Evolutionary conservation across 2,888 invertebrate genomes (phyloP), one percentile per base, ranked within the genome.

Genomic region (Catocala fraxini): DNA sequence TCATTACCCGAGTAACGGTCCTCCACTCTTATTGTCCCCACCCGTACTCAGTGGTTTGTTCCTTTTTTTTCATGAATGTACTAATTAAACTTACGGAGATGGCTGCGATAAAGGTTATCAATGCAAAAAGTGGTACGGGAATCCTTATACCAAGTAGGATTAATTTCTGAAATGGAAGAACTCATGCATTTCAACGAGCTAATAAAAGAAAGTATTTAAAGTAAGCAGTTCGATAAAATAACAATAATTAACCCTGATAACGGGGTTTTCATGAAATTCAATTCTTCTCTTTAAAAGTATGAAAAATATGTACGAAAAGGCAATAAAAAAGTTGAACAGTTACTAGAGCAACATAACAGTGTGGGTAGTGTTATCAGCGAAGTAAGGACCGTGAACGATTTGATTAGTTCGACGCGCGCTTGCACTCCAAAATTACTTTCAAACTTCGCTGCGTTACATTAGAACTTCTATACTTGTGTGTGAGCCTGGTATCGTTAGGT

Each of bases 361-460:
- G 80, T 74, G 75, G 75, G 81, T 75, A 72, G 76, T 83, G 86
- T 91, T 93, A 93, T 92, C 93, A 89, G 89, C 83, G 80, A 76
- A 81, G 85, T 85, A 89, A 89, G 89, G 83, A 92, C 90, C 93
- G 91, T 92, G 89, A 91, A 93, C 88, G 89, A 92, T 91, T 92
- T 90, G 92, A 93, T 93, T 93, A 91, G 89, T 90, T 89, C 90
- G 88, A 90, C 90, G 90, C 91, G 89, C 88, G 90, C 88, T 84
- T 91, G 91, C 90, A 92, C 89, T 90, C 90, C 88, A 85, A 93
- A 93, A 93, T 93, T 93, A 92, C 91, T 92, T 92, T 89, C 75
- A 87, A 91, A 91, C 89, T 90, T 85, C 71, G 74, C 74, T 81
- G 81, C 83, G 72, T 87, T 72, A 83, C 85, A 82, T 82, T 84